Evolutionary conservation across 2,113 vertebrate species (phyloP).

Genomic region (Mesocricetus auratus): DNA sequence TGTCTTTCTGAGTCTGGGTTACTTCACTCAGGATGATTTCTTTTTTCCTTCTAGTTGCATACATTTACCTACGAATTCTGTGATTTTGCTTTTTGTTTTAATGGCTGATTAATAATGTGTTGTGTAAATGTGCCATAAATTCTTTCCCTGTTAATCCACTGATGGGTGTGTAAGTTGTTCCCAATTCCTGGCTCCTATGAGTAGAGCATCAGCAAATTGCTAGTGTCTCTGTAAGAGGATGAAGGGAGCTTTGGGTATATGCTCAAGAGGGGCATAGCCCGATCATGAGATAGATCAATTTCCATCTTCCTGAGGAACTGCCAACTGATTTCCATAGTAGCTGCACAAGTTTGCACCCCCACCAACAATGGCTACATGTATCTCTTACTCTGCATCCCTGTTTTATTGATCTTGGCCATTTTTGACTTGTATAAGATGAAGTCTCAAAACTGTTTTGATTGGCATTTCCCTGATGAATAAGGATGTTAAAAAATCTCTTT

Average conservation of each 20-base stretch:
- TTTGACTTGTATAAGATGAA: not conserved
- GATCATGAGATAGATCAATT: too few species aligned
- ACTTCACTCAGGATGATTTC: not conserved
- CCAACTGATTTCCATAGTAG: not conserved
- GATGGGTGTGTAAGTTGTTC: not conserved
- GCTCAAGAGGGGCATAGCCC: not conserved
- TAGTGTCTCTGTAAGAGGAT: not conserved
- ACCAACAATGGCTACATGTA: not conserved
- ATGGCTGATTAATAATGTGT: not conserved
- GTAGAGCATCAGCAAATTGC: not conserved
- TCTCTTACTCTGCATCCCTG: not conserved
- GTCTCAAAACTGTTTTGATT: not conserved
- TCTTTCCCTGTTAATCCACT: not conserved
- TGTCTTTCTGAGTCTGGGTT: not conserved
- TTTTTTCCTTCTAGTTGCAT: not conserved
- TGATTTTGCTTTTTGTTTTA: not conserved
- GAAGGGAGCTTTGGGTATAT: not conserved
- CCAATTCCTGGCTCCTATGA: not conserved
- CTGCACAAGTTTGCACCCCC: too few species aligned
- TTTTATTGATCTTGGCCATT: not conserved
- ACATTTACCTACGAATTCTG: not conserved
- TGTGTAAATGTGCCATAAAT: not conserved
- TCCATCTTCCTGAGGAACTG: not conserved
- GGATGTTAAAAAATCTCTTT: not conserved
- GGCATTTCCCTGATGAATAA: not conserved